Base-by-base conservation (phyloP, 2,797 vertebrate genomes). In the Chromis chromis region DNA sequence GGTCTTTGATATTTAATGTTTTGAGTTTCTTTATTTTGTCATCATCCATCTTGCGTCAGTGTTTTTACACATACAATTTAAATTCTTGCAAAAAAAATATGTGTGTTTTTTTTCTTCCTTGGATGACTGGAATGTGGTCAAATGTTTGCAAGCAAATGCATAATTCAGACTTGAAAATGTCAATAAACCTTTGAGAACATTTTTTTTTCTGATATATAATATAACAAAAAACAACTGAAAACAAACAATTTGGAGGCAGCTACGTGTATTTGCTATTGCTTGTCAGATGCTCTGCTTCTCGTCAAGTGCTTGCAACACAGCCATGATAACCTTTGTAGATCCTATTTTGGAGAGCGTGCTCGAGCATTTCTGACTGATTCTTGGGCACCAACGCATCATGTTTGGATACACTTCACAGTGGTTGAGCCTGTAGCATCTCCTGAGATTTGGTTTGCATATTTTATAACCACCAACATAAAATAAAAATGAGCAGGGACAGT, bases 1-100 rank as follows among this genome's bases (percentile, higher is more conserved):
- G 27, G 1, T 49, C 82, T 90, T 87, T 87, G 76, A 91, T 85
- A 79, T 68, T 50, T 59, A 65, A 79, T 82, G 55, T 79, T 79
- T 42, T 55, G 24, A 70, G 36, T 77, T 55, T 75, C 11, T 78
- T 78, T 66, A 73, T 75, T 82, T 79, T 76, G 22, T 74, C 68
- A 57, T 68, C 31, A 76, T 65, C 63, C 22, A 65, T 76, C 49
- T 81, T 52, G 65, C 16, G 24, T 54, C 46, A 14, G 44, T 40
- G 16, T 59, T 68, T 27, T 72, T 33, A 31, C 27, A 73, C 39
- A 70, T 42, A 40, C 53, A 62, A 76, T 49, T 28, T 6, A 1
- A 54, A 70, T 50, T 75, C 17, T 57, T 19, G 24, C 8, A 50
- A 14, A 62, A 65, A 64, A 70, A 59, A 69, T 3, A 14, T 48